Conservation (phyloP, 2,888 invertebrate species). For the Vesta saturnalis region DNA sequence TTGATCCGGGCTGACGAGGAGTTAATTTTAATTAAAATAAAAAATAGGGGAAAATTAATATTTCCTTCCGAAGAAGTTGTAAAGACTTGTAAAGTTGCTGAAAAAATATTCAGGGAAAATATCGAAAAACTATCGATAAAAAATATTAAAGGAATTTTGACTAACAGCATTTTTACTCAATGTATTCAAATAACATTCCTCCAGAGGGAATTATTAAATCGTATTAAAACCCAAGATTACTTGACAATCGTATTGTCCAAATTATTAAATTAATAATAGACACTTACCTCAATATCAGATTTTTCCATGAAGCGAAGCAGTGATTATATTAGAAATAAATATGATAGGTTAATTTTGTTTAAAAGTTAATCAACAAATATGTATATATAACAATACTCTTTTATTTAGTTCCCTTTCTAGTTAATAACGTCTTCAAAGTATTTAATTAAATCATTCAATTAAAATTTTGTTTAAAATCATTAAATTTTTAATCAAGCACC, state of each 20-base stretch:
- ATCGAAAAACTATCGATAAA: not conserved
- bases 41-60: conserved; percentile 2
- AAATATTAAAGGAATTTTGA: not conserved
- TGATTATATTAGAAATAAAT: not conserved
- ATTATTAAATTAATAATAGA: conserved; percentile 11
- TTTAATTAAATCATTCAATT: too few relatives aligned
- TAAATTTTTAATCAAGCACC: too few relatives aligned
- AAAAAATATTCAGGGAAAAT: conserved; percentile 4
- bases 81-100: not conserved
- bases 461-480: too few relatives aligned
- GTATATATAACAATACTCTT: not conserved
- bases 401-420: too few relatives aligned
- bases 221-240: not conserved
- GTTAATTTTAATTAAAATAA: too few relatives aligned
- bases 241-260: too few relatives aligned
- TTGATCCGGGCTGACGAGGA: not conserved
- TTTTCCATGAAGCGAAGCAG: not conserved
- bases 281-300: conserved; percentile 2
- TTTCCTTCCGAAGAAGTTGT: not conserved
- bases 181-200: not conserved
- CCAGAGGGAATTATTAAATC: not conserved
- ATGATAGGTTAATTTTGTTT: conserved; percentile 8
- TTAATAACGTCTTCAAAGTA: too few relatives aligned
- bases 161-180: not conserved
- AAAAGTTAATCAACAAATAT: conserved; percentile 11